A percentile compares a stretch with the other conserved stretches of the same genome.
Conservation (phyloP, 2,888 invertebrate species). For the Dolichopus griseipennis region DNA sequence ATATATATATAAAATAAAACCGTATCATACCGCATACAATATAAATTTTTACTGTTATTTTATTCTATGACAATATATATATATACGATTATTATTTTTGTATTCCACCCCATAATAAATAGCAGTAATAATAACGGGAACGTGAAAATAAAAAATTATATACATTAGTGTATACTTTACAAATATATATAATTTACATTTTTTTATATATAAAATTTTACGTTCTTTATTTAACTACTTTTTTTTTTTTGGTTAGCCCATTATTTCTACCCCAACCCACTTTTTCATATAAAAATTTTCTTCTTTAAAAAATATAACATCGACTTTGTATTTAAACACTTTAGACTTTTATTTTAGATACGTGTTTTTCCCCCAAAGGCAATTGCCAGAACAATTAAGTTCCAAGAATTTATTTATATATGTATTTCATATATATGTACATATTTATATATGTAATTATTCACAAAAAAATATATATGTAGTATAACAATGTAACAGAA, state of each 20-base stretch:
- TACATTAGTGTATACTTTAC: neutral
- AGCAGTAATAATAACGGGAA: neutral
- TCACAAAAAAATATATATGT: neutral
- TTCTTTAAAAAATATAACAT: neutral
- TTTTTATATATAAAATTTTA: no score
- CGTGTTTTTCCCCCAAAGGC: neutral
- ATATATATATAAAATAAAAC: neutral
- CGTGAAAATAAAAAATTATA: neutral
- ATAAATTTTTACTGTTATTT: neutral
- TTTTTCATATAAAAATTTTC: no score
- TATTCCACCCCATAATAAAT: neutral
- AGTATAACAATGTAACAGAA: neutral
- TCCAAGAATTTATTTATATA: neutral
- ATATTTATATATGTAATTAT: no score
- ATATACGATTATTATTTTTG: no score
- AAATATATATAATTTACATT: no score
- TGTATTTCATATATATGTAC: no score
- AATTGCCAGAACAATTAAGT: conserved; percentile 6
- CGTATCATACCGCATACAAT: neutral
- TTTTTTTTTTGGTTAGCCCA: neutral
- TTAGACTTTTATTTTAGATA: neutral
- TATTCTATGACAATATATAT: neutral
- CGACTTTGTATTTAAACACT: neutral
- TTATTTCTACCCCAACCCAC: no score
- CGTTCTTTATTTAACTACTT: neutral